Conservation (phyloP, 2,888 invertebrate species). For the Tribolium freemani region DNA sequence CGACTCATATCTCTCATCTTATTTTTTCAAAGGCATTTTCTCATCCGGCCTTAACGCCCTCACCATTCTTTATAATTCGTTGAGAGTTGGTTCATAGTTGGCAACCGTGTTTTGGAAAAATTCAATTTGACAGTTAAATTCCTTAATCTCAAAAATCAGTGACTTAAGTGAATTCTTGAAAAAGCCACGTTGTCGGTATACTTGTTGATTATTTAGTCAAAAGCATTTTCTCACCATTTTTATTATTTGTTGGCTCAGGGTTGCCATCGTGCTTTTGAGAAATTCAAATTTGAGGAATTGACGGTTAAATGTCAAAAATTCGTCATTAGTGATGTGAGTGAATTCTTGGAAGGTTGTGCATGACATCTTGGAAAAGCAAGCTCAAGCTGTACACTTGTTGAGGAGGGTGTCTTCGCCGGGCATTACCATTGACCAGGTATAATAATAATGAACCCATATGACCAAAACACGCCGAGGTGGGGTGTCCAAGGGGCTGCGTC, state of each 20-base stretch:
- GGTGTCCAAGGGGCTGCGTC: constrained; percentile 55
- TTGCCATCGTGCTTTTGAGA: too few species aligned
- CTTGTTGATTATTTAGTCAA: neutral
- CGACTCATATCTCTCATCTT: neutral
- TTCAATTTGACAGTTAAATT: neutral
- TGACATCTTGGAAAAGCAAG: neutral
- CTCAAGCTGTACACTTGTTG: constrained; percentile 39
- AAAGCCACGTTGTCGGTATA: too few species aligned
- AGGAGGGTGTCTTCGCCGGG: constrained; percentile 39
- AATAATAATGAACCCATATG: constrained; percentile 55
- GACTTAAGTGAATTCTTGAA: too few species aligned
- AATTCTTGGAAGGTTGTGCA: neutral
- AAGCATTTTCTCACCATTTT: neutral
- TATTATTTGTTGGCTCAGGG: neutral
- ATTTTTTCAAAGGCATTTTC: neutral
- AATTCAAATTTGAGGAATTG: neutral
- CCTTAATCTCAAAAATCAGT: neutral
- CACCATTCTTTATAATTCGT: neutral
- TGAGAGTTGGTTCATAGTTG: neutral
- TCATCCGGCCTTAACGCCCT: neutral
- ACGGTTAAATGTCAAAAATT: neutral
- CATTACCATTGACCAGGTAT: constrained; percentile 57
- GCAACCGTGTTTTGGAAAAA: neutral
- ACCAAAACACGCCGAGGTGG: constrained; percentile 52
- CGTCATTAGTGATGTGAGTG: neutral